phyloP scores from a whole-genome alignment of 2,797 vertebrate species.

The Lagodon rhomboides region DNA sequence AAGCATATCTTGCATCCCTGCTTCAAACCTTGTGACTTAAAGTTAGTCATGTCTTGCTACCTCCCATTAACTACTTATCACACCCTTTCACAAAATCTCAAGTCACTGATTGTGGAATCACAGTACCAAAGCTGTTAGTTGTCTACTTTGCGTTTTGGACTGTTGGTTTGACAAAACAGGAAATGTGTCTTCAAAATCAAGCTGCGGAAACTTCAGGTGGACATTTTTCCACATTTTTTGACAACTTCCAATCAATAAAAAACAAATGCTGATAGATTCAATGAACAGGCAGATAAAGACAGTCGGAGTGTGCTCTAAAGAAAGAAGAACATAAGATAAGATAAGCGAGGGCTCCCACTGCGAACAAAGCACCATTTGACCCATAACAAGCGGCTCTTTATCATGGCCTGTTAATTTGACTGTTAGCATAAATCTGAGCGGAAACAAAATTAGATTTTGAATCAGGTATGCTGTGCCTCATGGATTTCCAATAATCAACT shows the following conservation, averaged over 20 bases:
- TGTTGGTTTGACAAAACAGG: no score
- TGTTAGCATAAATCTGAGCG: slow-evolving; percentile 46
- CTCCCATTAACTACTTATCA: no score
- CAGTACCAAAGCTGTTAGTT: no score
- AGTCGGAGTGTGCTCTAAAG: neutral
- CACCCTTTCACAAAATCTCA: no score
- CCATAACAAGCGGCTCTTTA: slow-evolving; percentile 30
- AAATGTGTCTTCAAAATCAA: no score
- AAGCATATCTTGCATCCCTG: no score
- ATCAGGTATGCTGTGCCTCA: slow-evolving; percentile 26
- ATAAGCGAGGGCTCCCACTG: neutral
- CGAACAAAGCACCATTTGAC: slow-evolving; percentile 26
- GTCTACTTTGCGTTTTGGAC: no score
- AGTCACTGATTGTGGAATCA: no score
- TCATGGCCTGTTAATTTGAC: slow-evolving; percentile 31
- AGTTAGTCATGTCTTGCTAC: no score
- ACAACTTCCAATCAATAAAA: neutral
- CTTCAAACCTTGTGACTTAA: no score
- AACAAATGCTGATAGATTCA: neutral
- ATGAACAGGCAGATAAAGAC: neutral
- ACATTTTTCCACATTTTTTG: no score
- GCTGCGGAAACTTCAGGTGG: no score
- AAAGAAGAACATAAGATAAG: neutral
- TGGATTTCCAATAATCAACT: slow-evolving; percentile 66
- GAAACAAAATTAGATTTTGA: slow-evolving; percentile 54